phyloP scores from a whole-genome alignment of 2,113 vertebrate species.

The Carollia perspicillata region DNA sequence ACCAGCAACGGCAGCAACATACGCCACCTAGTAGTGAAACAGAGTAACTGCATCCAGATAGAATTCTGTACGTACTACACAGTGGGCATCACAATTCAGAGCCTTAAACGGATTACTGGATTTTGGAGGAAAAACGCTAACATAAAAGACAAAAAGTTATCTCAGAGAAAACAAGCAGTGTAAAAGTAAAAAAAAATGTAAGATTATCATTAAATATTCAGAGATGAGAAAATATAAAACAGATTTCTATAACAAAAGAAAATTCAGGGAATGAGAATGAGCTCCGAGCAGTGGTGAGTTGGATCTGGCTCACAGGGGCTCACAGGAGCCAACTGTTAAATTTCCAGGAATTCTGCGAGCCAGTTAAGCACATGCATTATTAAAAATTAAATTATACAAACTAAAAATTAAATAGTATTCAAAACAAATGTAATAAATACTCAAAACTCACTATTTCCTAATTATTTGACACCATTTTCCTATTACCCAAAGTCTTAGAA shows the following conservation, averaged over 20 bases:
- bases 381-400: neutral
- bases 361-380: neutral
- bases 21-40: neutral
- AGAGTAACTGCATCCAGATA: neutral
- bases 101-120: neutral
- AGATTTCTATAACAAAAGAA: neutral
- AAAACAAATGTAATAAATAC: neutral
- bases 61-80: neutral
- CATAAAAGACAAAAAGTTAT: neutral
- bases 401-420: neutral
- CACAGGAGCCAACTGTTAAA: neutral
- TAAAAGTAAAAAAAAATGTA: neutral
- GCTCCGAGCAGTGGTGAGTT: neutral
- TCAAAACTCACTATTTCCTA: neutral
- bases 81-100: neutral
- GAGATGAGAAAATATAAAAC: neutral
- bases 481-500: neutral
- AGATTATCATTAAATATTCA: neutral
- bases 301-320: neutral
- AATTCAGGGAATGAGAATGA: neutral
- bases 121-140: neutral
- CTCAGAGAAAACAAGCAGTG: neutral
- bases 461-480: neutral
- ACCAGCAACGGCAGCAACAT: neutral
- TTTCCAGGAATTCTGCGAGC: slow-evolving; percentile 5